A percentile compares a stretch with the other conserved stretches of the same genome.
Evolutionary conservation across 2,113 vertebrate species (phyloP).

Genomic region (Chroicocephalus ridibundus): DNA sequence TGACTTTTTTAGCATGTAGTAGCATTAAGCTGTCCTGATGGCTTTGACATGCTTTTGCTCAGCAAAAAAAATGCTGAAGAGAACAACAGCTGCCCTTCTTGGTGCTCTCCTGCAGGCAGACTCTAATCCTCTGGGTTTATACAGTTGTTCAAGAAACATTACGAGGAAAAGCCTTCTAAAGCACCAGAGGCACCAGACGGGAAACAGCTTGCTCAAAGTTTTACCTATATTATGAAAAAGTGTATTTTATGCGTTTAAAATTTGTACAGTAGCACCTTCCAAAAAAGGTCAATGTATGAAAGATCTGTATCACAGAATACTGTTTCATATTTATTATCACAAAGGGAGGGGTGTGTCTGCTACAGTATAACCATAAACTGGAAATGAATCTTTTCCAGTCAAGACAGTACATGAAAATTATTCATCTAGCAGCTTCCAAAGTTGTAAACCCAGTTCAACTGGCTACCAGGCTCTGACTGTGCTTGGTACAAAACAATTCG

Average conservation of each 20-base stretch:
- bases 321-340: neutral
- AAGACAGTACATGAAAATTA: constrained; percentile 57
- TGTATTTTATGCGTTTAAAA: neutral
- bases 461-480: constrained; percentile 25
- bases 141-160: constrained; percentile 51
- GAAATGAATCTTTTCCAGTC: constrained; percentile 27
- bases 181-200: constrained; percentile 16
- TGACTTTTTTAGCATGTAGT: neutral
- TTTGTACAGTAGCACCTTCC: neutral
- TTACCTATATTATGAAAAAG: neutral
- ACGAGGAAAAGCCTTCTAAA: constrained; percentile 14
- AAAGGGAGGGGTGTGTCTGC: constrained; percentile 21
- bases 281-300: neutral
- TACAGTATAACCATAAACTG: constrained; percentile 27
- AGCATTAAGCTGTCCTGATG: neutral
- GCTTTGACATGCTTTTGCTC: constrained; percentile 16
- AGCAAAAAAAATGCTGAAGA: constrained; percentile 15
- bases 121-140: constrained; percentile 49
- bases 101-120: constrained; percentile 26
- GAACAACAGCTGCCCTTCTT: constrained; percentile 49
- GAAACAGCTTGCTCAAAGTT: neutral
- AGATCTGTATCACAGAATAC: neutral
- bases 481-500: neutral
- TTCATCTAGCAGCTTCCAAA: neutral
- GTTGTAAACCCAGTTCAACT: constrained; percentile 60